Evolutionary conservation across 2,888 invertebrate genomes (phyloP).

Genomic region (Diaperis boleti): DNA sequence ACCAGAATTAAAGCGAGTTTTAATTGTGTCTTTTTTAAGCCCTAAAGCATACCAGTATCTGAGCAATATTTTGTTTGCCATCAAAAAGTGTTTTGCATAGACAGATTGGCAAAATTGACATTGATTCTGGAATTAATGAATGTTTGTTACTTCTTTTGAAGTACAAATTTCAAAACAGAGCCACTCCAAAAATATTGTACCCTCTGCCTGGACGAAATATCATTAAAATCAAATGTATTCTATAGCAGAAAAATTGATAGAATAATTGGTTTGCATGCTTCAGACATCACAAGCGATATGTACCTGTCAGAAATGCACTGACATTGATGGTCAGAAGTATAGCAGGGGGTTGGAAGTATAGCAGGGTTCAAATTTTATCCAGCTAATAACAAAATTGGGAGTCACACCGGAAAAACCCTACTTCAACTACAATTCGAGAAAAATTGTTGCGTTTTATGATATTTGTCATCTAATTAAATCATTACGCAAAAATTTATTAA

Average conservation of each 20-base stretch:
- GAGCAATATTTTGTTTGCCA: not conserved
- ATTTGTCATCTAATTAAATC: slow-evolving; percentile 47
- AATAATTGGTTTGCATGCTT: not conserved
- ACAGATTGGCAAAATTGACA: not conserved
- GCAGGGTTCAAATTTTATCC: not conserved
- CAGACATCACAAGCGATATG: not conserved
- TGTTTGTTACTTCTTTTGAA: not conserved
- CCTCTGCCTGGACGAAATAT: slow-evolving; percentile 43
- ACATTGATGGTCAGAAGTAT: not conserved
- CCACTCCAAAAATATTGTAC: not conserved
- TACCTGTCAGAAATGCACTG: not conserved
- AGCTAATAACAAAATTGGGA: not conserved
- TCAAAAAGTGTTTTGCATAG: not conserved
- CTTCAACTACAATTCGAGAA: slow-evolving; percentile 42
- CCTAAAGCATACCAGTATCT: not conserved
- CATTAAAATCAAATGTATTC: slow-evolving; percentile 42
- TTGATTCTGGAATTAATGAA: not conserved
- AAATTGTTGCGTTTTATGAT: slow-evolving; percentile 48
- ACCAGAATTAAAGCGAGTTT: not conserved
- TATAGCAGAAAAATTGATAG: slow-evolving; percentile 32
- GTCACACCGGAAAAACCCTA: slow-evolving; percentile 35
- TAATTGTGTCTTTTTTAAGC: not conserved
- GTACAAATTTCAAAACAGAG: not conserved
- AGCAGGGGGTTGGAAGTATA: not conserved
- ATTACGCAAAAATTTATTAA: slow-evolving; percentile 42